Conservation (phyloP, 2,797 vertebrate genomes). For the Rallus crepitans region DNA sequence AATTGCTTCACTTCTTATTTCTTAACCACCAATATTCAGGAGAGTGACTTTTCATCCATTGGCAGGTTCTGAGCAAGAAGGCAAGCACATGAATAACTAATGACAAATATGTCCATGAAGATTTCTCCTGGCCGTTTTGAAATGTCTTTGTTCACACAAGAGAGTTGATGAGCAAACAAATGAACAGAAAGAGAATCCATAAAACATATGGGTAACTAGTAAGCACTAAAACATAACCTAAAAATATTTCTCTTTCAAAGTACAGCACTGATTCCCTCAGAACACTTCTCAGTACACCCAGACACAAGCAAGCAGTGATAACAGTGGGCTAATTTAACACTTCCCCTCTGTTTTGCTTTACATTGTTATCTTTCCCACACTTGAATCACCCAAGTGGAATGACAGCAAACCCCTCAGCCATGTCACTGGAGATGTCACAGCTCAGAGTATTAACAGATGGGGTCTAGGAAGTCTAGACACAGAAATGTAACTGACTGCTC, state of each 20-base stretch:
- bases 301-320: background rate
- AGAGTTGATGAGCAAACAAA: constrained; percentile 7
- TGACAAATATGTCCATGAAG: background rate
- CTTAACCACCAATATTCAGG: constrained; percentile 21
- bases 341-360: background rate
- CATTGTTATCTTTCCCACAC: background rate
- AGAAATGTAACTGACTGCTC: background rate
- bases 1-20: constrained; percentile 32
- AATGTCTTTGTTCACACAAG: background rate
- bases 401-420: background rate
- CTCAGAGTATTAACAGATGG: background rate
- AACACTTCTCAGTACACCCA: background rate
- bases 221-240: background rate
- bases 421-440: background rate
- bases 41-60: background rate
- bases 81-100: constrained; percentile 39
- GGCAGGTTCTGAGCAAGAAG: background rate
- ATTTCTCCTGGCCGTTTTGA: background rate
- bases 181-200: background rate
- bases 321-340: background rate
- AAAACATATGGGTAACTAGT: background rate
- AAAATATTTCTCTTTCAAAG: background rate
- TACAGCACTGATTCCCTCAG: background rate
- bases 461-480: background rate
- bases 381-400: background rate